Percentiles rank a stretch among this genome's conserved stretches.
These are phyloP conservation scores for Jordanella pulchra DNA, from an alignment of 2,797 vertebrate genomes.

Conservation along the genomic window DNA sequence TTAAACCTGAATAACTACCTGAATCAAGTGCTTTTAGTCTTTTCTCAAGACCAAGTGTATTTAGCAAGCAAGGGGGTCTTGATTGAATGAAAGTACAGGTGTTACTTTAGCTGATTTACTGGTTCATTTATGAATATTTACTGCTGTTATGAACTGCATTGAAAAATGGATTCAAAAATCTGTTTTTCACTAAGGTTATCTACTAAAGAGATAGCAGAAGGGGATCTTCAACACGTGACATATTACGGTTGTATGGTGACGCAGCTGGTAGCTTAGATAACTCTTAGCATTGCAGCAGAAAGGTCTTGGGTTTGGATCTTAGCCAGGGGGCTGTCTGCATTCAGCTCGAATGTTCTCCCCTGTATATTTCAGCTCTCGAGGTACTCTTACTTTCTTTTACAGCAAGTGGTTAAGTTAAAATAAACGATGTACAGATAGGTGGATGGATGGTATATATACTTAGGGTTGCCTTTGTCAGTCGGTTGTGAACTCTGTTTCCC, in stretches of 20 bases:
- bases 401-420: neutral
- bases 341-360: neutral
- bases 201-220: slow-evolving; percentile 1
- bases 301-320: neutral
- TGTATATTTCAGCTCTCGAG: neutral
- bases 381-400: neutral
- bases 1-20: neutral
- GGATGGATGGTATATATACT: neutral
- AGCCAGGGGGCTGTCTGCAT: neutral
- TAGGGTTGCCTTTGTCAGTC: neutral
- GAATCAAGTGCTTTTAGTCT: slow-evolving; percentile 5
- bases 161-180: slow-evolving; percentile 16
- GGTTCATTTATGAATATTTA: slow-evolving; percentile 39
- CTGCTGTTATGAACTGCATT: slow-evolving; percentile 17
- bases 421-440: neutral
- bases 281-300: neutral
- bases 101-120: slow-evolving; percentile 38
- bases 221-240: neutral
- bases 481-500: neutral
- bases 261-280: neutral
- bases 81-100: slow-evolving; percentile 26
- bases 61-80: slow-evolving; percentile 20
- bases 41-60: slow-evolving; percentile 10
- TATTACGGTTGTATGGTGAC: neutral
- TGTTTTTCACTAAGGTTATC: slow-evolving; percentile 1